Evolutionary conservation across 2,113 vertebrate genomes (phyloP), one percentile per base, ranked within the genome.

Genomic region (Stictonetta naevosa): DNA sequence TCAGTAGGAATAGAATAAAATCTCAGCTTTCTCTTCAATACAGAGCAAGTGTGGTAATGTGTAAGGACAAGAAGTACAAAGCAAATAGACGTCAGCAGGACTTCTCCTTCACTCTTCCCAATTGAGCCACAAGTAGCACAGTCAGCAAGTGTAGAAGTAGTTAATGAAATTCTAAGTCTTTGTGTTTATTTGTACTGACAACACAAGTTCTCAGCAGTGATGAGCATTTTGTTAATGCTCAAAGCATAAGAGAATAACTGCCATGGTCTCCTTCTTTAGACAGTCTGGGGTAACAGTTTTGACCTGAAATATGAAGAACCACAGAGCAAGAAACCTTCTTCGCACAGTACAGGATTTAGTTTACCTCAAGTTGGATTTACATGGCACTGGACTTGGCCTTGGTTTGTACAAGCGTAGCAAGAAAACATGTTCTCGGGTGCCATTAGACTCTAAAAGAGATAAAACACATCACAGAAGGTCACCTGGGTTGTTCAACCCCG

Each of bases 111-210:
- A 40, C 20, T 48, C 46, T 48, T 48, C 22, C 46, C 46, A 48
- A 26, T 0, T 31, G 67, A 83, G 38, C 15, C 36, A 42, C 10
- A 59, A 50, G 29, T 13, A n/a, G 25, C 1, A 1, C 6, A 19
- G 46, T 15, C 44, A 74, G 59, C 6, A 60, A 66, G 17, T 1
- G 8, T 44, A n/a, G 26, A 21, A 2, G 3, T 46, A 50, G 10
- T 53, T 48, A 31, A 26, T 17, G 7, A 42, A 59, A 38, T 59
- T 58, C n/a, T 74, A 38, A 0, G 2, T 25, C 16, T 42, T 22
- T 50, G 11, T 59, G 23, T 14, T 66, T 66, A 34, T 50, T 13
- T 29, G 11, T 26, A 52, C 16, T 16, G 19, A 34, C 22, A 55
- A 64, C 22, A 50, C 13, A 38, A 44, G 26, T 12, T 78, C 40